phyloP scores from a whole-genome alignment of 2,888 invertebrate genomes.

The Strigamia transsilvanica region DNA sequence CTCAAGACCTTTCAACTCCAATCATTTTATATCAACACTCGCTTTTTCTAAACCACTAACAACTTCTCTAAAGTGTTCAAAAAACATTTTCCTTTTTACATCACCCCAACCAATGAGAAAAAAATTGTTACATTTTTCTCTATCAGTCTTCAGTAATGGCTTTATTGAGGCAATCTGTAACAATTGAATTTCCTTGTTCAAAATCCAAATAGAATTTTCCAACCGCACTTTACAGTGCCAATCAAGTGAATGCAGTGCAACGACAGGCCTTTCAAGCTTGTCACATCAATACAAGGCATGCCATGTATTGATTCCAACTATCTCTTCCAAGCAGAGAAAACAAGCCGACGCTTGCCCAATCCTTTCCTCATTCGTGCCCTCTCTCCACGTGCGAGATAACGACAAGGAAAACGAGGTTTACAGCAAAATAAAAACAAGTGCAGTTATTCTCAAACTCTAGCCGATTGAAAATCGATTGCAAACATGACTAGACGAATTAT shows the following conservation, averaged over 20 bases:
- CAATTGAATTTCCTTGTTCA: constrained; percentile 45
- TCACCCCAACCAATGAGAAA: neutral
- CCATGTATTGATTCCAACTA: constrained; percentile 44
- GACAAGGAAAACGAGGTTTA: constrained; percentile 31
- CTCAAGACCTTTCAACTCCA: neutral
- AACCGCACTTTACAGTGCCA: constrained; percentile 43
- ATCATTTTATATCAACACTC: constrained; percentile 25
- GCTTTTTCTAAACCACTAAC: neutral
- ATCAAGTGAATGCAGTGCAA: constrained; percentile 42
- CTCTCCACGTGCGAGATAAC: constrained; percentile 44
- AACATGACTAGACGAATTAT: constrained; percentile 19
- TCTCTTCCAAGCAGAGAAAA: constrained; percentile 35
- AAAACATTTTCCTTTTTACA: neutral
- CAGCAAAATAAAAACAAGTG: constrained; percentile 40
- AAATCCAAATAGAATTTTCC: constrained; percentile 39
- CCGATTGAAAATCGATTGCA: constrained; percentile 35
- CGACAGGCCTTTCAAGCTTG: constrained; percentile 49
- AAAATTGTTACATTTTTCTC: constrained; percentile 8
- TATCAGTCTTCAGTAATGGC: constrained; percentile 22
- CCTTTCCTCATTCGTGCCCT: constrained; percentile 43
- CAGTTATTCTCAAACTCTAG: neutral
- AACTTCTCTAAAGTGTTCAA: neutral
- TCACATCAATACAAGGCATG: constrained; percentile 49
- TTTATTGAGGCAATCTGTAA: constrained; percentile 47
- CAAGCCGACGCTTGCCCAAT: constrained; percentile 37